These are phyloP conservation scores for Zingel zingel DNA, from an alignment of 2,113 vertebrate species.

Conservation along the genomic window DNA sequence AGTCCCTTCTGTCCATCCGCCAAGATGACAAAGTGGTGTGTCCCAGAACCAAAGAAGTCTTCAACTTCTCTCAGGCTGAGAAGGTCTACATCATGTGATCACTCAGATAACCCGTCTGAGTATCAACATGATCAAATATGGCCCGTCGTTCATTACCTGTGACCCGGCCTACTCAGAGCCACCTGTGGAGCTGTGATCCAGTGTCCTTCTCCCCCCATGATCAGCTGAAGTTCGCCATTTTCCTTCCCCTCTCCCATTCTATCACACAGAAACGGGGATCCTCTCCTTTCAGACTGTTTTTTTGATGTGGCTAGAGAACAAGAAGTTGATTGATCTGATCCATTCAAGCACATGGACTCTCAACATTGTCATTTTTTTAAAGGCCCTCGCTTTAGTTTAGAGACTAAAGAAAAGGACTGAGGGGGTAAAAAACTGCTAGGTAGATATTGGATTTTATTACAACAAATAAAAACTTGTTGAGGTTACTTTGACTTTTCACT, in stretches of 20 bases:
- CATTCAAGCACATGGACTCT: slow-evolving; percentile 72
- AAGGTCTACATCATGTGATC: slow-evolving; percentile 99
- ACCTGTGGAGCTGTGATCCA: slow-evolving; percentile 69
- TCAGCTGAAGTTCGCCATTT: slow-evolving; percentile 21
- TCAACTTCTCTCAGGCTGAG: slow-evolving; percentile 99
- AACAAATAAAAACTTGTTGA: slow-evolving; percentile 69
- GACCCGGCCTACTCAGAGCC: slow-evolving; percentile 55
- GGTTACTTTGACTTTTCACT: slow-evolving; percentile 59
- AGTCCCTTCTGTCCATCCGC: slow-evolving; percentile 99
- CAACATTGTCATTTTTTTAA: slow-evolving; percentile 56
- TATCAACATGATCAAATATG: slow-evolving; percentile 46
- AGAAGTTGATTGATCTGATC: slow-evolving; percentile 56
- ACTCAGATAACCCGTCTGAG: slow-evolving; percentile 35
- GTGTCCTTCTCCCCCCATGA: slow-evolving; percentile 27
- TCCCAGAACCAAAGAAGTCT: slow-evolving; percentile 99
- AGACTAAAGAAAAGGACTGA: slow-evolving; percentile 52
- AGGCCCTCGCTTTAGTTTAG: slow-evolving; percentile 59
- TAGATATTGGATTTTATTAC: slow-evolving; percentile 75
- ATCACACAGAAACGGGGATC: slow-evolving; percentile 62
- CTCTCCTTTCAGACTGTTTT: slow-evolving; percentile 64
- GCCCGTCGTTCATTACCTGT: slow-evolving; percentile 51
- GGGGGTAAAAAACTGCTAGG: slow-evolving; percentile 46
- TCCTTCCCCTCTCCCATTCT: slow-evolving; percentile 1
- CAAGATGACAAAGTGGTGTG: slow-evolving; percentile 99
- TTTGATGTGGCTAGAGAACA: slow-evolving; percentile 61